Conservation (phyloP, 2,888 invertebrate genomes). For the Marasmarcha lunaedactyla region DNA sequence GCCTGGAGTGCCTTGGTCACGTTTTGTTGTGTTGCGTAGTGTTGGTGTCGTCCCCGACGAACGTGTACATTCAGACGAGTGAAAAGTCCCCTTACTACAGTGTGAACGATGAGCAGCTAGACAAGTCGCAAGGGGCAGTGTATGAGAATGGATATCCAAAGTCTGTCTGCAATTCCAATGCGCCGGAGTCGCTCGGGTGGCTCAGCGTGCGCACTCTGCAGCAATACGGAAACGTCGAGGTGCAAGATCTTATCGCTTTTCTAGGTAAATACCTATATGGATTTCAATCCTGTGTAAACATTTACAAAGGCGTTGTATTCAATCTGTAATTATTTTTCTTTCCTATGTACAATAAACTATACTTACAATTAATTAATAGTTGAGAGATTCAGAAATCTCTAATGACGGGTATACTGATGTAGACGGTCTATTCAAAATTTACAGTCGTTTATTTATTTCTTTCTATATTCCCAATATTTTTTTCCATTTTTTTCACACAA, state of each 20-base stretch:
- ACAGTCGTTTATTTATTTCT: too few relatives aligned
- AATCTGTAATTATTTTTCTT: too few relatives aligned
- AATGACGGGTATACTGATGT: too few relatives aligned
- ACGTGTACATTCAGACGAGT: constrained; percentile 61
- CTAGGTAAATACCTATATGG: constrained; percentile 38
- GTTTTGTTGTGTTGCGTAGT: constrained; percentile 51
- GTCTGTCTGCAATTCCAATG: constrained; percentile 40
- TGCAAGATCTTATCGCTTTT: constrained; percentile 63
- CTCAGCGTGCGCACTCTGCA: constrained; percentile 49
- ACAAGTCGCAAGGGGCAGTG: constrained; percentile 4
- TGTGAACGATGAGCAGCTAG: constrained; percentile 43
- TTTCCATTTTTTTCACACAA: too few relatives aligned
- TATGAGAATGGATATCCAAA: constrained; percentile 16
- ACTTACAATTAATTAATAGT: too few relatives aligned
- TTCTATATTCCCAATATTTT: too few relatives aligned
- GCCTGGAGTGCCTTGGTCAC: neutral
- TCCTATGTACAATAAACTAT: neutral
- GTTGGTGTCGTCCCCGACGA: constrained; percentile 68
- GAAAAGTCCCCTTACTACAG: constrained; percentile 53
- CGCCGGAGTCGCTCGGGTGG: constrained; percentile 45
- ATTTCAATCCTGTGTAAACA: constrained; percentile 2
- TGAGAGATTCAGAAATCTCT: too few relatives aligned
- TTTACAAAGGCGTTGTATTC: neutral
- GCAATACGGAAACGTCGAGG: constrained; percentile 54
- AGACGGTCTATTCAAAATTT: too few relatives aligned